Conservation (phyloP, 2,888 invertebrate species). For the Eristalis intricaria region DNA sequence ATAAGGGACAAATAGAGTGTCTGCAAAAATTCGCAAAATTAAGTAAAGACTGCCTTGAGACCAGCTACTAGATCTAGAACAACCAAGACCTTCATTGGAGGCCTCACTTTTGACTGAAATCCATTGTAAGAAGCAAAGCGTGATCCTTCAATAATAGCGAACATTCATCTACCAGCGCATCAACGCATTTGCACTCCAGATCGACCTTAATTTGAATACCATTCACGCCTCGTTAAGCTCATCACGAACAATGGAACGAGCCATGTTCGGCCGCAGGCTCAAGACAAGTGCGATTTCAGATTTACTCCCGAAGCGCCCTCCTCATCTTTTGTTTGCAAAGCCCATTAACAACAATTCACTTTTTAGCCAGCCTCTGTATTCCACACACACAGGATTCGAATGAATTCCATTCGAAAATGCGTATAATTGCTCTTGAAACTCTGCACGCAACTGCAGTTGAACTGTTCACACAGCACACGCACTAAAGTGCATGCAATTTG, state of each 20-base stretch:
- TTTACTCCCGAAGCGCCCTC: background rate
- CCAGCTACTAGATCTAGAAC: too few relatives aligned
- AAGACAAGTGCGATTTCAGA: background rate
- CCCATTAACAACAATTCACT: conserved; percentile 8
- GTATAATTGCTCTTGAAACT: conserved; percentile 35
- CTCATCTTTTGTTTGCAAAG: background rate
- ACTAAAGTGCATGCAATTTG: conserved; percentile 39
- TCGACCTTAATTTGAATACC: background rate
- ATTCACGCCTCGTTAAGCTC: background rate
- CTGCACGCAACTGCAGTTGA: conserved; percentile 43
- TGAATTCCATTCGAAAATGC: conserved; percentile 16
- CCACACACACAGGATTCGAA: background rate
- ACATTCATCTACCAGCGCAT: too few relatives aligned
- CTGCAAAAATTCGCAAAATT: too few relatives aligned
- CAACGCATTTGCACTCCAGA: background rate
- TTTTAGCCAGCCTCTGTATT: background rate
- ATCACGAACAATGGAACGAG: background rate
- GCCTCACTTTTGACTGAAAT: too few relatives aligned
- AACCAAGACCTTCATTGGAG: too few relatives aligned
- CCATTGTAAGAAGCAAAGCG: too few relatives aligned
- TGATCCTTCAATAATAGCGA: too few relatives aligned
- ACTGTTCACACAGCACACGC: conserved; percentile 29
- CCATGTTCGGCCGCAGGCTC: background rate
- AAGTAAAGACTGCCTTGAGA: too few relatives aligned
- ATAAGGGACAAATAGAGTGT: too few relatives aligned